Base-by-base conservation (phyloP, 2,797 vertebrate species). In the Mormyrus proboscirostris region DNA sequence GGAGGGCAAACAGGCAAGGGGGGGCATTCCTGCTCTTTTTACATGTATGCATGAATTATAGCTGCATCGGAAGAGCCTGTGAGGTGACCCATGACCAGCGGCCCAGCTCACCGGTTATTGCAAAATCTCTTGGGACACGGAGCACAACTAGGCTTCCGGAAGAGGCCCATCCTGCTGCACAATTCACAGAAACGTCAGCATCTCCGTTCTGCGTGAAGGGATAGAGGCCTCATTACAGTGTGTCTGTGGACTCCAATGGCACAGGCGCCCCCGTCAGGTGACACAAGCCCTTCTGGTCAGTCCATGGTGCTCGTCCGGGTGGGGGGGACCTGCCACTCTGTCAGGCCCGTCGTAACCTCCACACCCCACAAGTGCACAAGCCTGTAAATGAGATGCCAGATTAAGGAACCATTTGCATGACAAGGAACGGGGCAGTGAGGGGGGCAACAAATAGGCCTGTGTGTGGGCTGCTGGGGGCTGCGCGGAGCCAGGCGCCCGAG, bases 401-500 rank as follows among this genome's bases (percentile, higher is more conserved):
- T 89, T 89, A 87, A 76, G 85, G 62, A 25, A 3, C 49, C 22
- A 89, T 89, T 89, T 86, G 59, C 89, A 89, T 86, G 76, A 86
- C 47, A 86, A 89, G 79, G 79, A 41, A 16, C 7, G 84, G 89
- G 29, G 49, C 55, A 14, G 14, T 57, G n/a, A 2, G 57, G 62
- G 57, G 88, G 79, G 76, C 19, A 53, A 38, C 2, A 47, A 59
- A 89, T 49, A 89, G 76, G 57, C 55, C 49, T 85, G 76, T 62
- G 33, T 47, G 47, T 49, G 57, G 62, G 53, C 85, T 73, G 55
- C 49, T 53, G 62, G 41, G 86, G 69, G 53, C 4, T 29, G 73
- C 14, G 25, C 0, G 53, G n/a, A 90, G 91, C 93, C 90, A 93
- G 95, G 95, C 94, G 95, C 94, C 92, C 92, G 92, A 93, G 92